Evolutionary conservation across 2,888 invertebrate genomes (phyloP), one percentile per base, ranked within the genome.

Genomic region (Drosophila melanosoma): DNA sequence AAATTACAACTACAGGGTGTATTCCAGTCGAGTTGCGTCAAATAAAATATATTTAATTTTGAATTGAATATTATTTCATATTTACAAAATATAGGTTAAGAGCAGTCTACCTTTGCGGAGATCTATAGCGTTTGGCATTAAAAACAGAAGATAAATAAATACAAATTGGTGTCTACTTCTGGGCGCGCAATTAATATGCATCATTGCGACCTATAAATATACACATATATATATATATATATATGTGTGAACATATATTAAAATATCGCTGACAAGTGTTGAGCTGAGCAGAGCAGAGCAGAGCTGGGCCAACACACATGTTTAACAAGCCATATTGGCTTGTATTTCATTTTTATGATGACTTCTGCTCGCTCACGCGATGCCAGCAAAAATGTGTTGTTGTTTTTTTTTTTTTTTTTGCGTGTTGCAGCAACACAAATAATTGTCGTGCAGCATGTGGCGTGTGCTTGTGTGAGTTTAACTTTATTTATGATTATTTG

Each of bases 401-500:
- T 84, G n/a, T n/a, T 86, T 90, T 86, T 82, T 75, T 83, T 23
- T 45, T 45, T 89, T 89, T 82, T 88, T 90, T 86, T 70, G 78
- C 84, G 82, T 87, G 87, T 90, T 87, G 80, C 89, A 74, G 78
- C 90, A 86, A 88, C 77, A 88, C 89, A 83, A 90, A 90, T 87
- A 87, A 87, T 87, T 87, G 87, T 90, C 87, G 78, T 82, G 76
- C 89, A 90, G 87, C 89, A 87, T 87, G 87, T 90, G 89, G 83
- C 89, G 61, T 58, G 49, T 73, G 58, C n/a, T 42, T 64, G 57
- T 49, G 61, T 71, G 80, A 61, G 72, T 72, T 79, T 67, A 72
- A 65, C 77, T 78, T 87, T 87, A 88, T 87, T 90, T 90, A 83
- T 74, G 87, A 76, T 77, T 85, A 76, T 88, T 75, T 79, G 68